These are phyloP conservation scores for Nephotettix cincticeps DNA, from an alignment of 1,140 invertebrate genomes.

Conservation along the genomic window DNA sequence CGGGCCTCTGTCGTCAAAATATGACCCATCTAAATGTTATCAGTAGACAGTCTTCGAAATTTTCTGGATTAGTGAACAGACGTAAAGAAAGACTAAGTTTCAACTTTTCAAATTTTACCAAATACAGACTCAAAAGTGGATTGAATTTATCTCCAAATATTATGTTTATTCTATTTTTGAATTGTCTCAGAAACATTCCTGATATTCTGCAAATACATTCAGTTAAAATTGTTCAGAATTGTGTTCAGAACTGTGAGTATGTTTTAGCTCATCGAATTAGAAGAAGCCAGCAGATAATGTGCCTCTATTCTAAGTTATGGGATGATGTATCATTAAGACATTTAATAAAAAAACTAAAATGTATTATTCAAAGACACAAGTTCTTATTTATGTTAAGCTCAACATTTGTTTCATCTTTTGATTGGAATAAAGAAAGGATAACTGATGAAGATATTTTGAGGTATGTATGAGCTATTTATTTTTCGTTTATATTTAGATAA, in stretches of 20 bases:
- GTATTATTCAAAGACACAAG: conserved; percentile 49
- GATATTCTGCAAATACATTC: conserved; percentile 47
- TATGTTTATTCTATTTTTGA: conserved; percentile 32
- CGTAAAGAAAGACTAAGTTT: too few species aligned
- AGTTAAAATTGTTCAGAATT: conserved; percentile 50
- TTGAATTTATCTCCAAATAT: conserved; percentile 43
- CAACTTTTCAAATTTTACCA: too few species aligned
- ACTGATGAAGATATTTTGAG: conserved; percentile 52
- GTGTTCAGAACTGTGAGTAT: conserved; percentile 61
- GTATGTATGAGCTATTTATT: conserved; percentile 39
- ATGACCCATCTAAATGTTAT: too few species aligned
- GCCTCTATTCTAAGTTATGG: conserved; percentile 61
- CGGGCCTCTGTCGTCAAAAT: too few species aligned
- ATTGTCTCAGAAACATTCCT: conserved; percentile 22
- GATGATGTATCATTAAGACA: conserved; percentile 57
- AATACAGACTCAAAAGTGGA: too few species aligned
- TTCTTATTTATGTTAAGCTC: conserved; percentile 33
- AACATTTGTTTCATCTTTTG: conserved; percentile 49
- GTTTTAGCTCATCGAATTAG: conserved; percentile 60
- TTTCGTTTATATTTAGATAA: too few species aligned
- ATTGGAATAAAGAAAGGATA: conserved; percentile 58
- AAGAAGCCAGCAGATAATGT: conserved; percentile 60
- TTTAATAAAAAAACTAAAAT: conserved; percentile 53
- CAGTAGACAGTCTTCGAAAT: too few species aligned
- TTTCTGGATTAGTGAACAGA: too few species aligned